Percentiles rank a stretch among this genome's conserved stretches.
Evolutionary conservation across 2,888 invertebrate genomes (phyloP).

Genomic region (Eupithecia exiguata): DNA sequence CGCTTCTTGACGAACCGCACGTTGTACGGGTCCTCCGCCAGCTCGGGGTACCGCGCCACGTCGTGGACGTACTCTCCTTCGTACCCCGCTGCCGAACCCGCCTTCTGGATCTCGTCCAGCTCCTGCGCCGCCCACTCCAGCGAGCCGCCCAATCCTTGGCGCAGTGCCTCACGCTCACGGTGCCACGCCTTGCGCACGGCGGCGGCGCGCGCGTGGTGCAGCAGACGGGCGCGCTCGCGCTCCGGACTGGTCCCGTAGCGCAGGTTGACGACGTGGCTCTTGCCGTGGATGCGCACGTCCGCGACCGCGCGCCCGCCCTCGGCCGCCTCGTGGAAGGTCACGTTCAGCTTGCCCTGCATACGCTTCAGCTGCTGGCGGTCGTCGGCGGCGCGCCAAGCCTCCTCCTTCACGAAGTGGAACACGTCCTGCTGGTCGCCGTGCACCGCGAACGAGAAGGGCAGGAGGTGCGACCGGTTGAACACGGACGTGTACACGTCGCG

Average conservation of each 20-base stretch:
- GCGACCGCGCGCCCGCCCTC: conserved; percentile 91
- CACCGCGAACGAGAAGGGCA: conserved; percentile 94
- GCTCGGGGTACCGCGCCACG: conserved; percentile 93
- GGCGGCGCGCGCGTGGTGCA: conserved; percentile 94
- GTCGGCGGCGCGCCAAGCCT: conserved; percentile 94
- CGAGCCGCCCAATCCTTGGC: conserved; percentile 89
- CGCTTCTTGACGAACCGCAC: conserved; percentile 94
- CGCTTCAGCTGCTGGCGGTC: conserved; percentile 95
- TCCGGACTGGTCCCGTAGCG: conserved; percentile 97
- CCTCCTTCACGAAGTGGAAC: conserved; percentile 96
- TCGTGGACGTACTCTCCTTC: conserved; percentile 97
- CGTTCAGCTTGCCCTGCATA: conserved; percentile 94
- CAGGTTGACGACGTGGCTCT: conserved; percentile 95
- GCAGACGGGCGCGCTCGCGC: conserved; percentile 93
- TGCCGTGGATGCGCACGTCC: conserved; percentile 95
- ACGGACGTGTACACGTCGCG: conserved; percentile 96
- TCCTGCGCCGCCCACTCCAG: conserved; percentile 95
- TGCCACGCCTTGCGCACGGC: conserved; percentile 97
- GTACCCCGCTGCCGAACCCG: conserved; percentile 92
- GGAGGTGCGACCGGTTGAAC: conserved; percentile 93
- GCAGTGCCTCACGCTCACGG: conserved; percentile 92
- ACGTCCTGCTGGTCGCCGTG: conserved; percentile 95
- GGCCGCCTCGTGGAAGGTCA: conserved; percentile 93
- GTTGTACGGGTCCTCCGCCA: conserved; percentile 98
- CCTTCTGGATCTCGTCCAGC: conserved; percentile 93